Base-by-base conservation (phyloP, 2,797 vertebrate species). In the Sarcophilus harrisii region DNA sequence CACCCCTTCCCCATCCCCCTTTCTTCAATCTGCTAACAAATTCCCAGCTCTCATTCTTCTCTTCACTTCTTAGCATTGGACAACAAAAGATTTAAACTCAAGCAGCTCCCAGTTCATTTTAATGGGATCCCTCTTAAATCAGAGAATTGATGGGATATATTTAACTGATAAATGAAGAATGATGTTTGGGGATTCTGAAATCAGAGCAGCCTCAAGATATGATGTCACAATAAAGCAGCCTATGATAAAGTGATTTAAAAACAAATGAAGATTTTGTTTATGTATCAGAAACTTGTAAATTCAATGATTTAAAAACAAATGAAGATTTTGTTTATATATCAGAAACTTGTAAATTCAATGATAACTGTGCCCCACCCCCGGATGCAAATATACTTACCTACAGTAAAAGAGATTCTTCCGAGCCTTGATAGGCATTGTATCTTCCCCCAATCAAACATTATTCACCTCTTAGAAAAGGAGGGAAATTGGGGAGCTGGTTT, bases 41-140 rank as follows among this genome's bases (percentile, higher is more conserved):
- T 5, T 14, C 29, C 14, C 6, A 12, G 18, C 28, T 11, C 32
- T 57, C 52, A 57, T 54, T 29, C 54, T 55, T 90, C 29, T 32
- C 90, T 57, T 30, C 90, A 14, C 90, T n/a, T 57, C 52, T 14
- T 90, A 32, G 90, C 24, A 14, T 12, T 52, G 94, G 92, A 92
- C 96, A 90, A 95, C 97, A 98, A 95, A 94, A 95, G 58, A 95
- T 89, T 96, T 91, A 73, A 97, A 97, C 58, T 95, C 81, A 96
- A 62, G 60, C 91, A 91, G 90, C 30, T 32, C 90, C 81, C 59
- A 89, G 55, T 94, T 95, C 95, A 66, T 96, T 97, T 96, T 94
- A 95, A 62, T 96, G 92, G 92, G 92, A 90, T 9, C 18, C 21
- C 87, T 95, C 94, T 96, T 94, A 95, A 94, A n/a, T 57, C 73